These are phyloP conservation scores for Empis livida DNA, from an alignment of 2,888 invertebrate genomes.

Conservation along the genomic window DNA sequence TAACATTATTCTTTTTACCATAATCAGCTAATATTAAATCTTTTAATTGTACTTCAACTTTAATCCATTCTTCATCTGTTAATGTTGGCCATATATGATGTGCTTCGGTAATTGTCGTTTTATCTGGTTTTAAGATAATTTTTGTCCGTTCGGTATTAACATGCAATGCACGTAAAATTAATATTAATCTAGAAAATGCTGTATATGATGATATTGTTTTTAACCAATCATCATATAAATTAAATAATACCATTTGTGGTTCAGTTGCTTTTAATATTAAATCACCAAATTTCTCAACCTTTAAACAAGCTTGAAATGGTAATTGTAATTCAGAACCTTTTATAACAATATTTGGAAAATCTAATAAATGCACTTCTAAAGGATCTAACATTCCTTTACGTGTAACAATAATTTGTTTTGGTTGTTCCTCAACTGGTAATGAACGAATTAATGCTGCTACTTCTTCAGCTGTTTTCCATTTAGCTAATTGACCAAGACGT, in stretches of 20 bases:
- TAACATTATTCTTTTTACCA: constrained; percentile 99
- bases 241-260: constrained; percentile 99
- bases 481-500: constrained; percentile 97
- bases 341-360: constrained; percentile 99
- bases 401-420: constrained; percentile 99
- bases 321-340: constrained; percentile 97
- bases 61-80: constrained; percentile 98
- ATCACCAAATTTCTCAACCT: constrained; percentile 99
- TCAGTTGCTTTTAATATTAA: constrained; percentile 97
- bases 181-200: constrained; percentile 91
- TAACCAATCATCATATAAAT: constrained; percentile 98
- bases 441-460: constrained; percentile 98
- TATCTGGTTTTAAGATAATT: constrained; percentile 96
- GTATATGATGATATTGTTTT: constrained; percentile 99
- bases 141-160: constrained; percentile 99
- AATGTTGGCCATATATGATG: constrained; percentile 99
- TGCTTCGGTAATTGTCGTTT: constrained; percentile 96
- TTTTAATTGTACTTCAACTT: constrained; percentile 95
- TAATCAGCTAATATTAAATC: constrained; percentile 98
- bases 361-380: constrained; percentile 96
- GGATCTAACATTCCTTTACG: constrained; percentile 99
- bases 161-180: constrained; percentile 92
- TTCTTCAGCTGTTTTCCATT: constrained; percentile 99
- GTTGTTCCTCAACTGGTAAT: constrained; percentile 97
- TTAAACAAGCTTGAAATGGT: constrained; percentile 97